These are phyloP conservation scores for Tolypeutes matacus DNA, from an alignment of 2,797 vertebrate species.

Conservation along the genomic window DNA sequence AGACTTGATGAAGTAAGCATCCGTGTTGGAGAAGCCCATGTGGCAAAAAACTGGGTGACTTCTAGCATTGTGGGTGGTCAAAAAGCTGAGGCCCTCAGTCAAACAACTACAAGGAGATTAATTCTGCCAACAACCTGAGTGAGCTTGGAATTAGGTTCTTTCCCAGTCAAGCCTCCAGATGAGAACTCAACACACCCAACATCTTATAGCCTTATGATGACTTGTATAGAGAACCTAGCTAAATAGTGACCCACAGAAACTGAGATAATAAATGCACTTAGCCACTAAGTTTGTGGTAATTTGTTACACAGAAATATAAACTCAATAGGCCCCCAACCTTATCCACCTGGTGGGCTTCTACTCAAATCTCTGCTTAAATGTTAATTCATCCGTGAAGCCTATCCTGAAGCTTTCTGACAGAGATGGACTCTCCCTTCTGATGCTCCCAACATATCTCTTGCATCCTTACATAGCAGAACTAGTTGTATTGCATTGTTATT, in stretches of 20 bases:
- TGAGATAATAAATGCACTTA: background rate
- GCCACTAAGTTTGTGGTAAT: background rate
- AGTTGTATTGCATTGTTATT: background rate
- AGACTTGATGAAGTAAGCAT: background rate
- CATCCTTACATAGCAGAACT: background rate
- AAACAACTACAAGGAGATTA: slow-evolving; percentile 2
- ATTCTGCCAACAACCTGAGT: background rate
- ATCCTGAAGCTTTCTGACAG: background rate
- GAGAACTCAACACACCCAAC: background rate
- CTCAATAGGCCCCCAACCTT: background rate
- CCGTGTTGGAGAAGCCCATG: background rate
- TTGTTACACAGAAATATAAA: slow-evolving; percentile 18
- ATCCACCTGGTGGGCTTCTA: background rate
- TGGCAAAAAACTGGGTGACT: background rate
- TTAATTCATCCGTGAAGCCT: background rate
- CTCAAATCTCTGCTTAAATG: background rate
- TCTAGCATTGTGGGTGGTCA: background rate
- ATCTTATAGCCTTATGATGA: background rate
- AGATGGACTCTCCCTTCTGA: background rate
- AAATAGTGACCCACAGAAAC: background rate
- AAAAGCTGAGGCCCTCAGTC: background rate
- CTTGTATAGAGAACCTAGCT: background rate
- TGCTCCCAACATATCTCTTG: accelerated
- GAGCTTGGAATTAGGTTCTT: background rate
- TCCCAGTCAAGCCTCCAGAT: background rate